Evolutionary conservation across 2,888 invertebrate genomes (phyloP).

Genomic region (Ichneumoninae sp.): DNA sequence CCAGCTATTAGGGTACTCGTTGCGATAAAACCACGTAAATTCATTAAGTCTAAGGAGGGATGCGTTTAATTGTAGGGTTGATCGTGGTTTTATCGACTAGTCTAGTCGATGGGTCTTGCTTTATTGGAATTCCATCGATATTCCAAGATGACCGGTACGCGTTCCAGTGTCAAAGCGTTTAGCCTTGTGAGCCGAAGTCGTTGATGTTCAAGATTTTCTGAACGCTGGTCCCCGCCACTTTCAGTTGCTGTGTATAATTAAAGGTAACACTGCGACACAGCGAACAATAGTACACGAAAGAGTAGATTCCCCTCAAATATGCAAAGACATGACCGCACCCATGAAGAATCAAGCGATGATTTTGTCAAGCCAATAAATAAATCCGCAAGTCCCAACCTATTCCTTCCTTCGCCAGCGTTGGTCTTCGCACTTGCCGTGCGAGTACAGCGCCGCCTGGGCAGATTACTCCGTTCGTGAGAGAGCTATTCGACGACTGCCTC

Average conservation of each 20-base stretch:
- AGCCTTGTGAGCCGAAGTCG: constrained; percentile 11
- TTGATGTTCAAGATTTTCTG: constrained; percentile 36
- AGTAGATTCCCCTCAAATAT: constrained; percentile 30
- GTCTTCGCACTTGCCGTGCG: constrained; percentile 50
- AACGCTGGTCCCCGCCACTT: background rate
- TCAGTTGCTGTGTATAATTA: background rate
- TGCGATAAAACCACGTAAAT: constrained; percentile 65
- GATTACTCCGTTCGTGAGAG: constrained; percentile 52
- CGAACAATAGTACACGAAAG: background rate
- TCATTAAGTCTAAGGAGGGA: no score
- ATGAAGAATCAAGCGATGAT: constrained; percentile 47
- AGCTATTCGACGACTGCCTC: constrained; percentile 52
- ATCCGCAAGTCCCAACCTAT: background rate
- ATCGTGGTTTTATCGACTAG: no score
- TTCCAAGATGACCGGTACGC: background rate
- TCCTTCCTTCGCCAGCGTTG: constrained; percentile 26
- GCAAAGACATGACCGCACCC: background rate
- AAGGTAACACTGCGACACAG: background rate
- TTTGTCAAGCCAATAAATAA: constrained; percentile 40
- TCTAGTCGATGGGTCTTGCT: background rate
- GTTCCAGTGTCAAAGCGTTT: background rate
- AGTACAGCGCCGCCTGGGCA: constrained; percentile 40
- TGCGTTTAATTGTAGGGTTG: no score
- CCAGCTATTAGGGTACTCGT: constrained; percentile 69
- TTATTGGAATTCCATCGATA: background rate